Percentiles rank a stretch among this genome's conserved stretches.
phyloP scores from a whole-genome alignment of 2,888 invertebrate genomes.

The Leucophora obtusa region DNA sequence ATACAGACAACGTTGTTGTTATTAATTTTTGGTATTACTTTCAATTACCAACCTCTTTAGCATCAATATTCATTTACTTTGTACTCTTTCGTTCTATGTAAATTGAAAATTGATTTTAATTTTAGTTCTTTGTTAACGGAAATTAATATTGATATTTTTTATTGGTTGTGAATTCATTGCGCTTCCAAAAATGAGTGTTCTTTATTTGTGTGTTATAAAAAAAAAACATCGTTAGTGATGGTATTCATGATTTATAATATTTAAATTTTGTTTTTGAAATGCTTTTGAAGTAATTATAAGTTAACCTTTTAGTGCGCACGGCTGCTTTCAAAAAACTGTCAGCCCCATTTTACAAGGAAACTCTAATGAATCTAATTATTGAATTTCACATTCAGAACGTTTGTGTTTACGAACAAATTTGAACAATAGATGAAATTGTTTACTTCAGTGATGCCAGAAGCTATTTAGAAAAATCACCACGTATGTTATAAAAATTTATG shows the following conservation, averaged over 20 bases:
- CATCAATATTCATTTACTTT: conserved; percentile 14
- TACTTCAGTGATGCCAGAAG: no score
- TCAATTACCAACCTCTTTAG: conserved; percentile 10
- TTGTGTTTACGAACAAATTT: no score
- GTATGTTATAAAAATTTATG: no score
- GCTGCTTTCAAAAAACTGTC: no score
- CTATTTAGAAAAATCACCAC: no score
- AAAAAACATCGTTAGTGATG: neutral
- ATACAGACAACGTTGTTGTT: no score
- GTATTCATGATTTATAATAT: neutral
- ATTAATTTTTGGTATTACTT: conserved; percentile 25
- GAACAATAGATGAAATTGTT: no score
- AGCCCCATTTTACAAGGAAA: no score
- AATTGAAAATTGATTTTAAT: conserved; percentile 41
- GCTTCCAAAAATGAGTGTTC: conserved; percentile 22
- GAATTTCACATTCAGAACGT: no score
- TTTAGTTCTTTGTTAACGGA: conserved; percentile 35
- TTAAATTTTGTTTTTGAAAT: neutral
- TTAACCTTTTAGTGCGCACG: no score
- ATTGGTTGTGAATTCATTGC: conserved; percentile 24
- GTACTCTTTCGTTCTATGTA: neutral
- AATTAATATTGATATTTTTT: conserved; percentile 48
- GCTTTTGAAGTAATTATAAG: no score
- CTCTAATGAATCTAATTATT: no score
- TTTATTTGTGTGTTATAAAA: neutral